These are phyloP conservation scores for Burhinus bistriatus DNA, from an alignment of 2,113 vertebrate species.

Conservation along the genomic window DNA sequence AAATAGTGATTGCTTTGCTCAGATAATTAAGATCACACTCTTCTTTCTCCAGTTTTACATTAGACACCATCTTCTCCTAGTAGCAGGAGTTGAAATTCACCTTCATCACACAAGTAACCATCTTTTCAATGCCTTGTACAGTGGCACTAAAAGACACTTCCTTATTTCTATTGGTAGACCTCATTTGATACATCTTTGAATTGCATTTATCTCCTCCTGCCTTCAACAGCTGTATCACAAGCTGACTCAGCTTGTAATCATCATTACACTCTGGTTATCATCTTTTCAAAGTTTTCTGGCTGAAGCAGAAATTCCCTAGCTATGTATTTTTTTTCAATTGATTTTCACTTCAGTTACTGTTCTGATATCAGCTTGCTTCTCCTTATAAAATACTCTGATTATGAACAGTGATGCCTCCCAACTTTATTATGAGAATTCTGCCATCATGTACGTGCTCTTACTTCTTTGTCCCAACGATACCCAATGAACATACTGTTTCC, in stretches of 20 bases:
- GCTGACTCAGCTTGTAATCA: neutral
- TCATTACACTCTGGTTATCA: neutral
- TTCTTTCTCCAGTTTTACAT: neutral
- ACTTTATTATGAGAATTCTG: neutral
- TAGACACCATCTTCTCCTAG: neutral
- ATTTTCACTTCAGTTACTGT: neutral
- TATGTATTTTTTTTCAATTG: neutral
- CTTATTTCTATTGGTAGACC: neutral
- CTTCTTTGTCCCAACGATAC: neutral
- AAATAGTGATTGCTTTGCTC: neutral
- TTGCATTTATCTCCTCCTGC: neutral
- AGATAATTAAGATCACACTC: neutral
- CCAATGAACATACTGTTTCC: neutral
- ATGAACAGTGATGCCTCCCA: neutral
- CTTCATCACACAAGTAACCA: neutral
- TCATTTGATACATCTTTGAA: neutral
- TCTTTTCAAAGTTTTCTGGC: neutral
- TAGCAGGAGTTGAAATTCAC: neutral
- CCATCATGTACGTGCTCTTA: accelerated
- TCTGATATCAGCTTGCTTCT: neutral
- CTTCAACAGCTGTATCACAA: constrained; percentile 4
- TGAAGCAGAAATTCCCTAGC: neutral
- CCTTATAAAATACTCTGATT: neutral
- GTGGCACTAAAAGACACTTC: neutral
- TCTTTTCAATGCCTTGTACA: neutral